Base-by-base conservation (phyloP, 2,888 invertebrate species). In the Drosophila trichaetosa region DNA sequence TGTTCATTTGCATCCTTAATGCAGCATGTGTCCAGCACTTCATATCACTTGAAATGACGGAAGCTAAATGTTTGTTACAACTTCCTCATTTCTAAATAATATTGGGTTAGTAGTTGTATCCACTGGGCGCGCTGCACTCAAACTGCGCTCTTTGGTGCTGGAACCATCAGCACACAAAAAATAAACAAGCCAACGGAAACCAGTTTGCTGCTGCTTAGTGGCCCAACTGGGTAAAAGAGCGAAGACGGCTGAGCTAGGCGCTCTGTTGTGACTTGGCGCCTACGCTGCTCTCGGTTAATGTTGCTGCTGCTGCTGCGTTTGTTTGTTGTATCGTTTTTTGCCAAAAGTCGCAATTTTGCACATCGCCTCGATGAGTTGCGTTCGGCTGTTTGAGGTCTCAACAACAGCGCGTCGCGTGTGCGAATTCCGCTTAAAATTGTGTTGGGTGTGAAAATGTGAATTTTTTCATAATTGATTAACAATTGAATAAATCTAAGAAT, bases 21-120 rank as follows among this genome's bases (percentile, higher is more conserved):
- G 61, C 42, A 69, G 61, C 53, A 64, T 66, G 46, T 63, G 46
- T 46, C 46, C 24, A 46, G 16, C 46, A 46, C 46, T 46, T 48
- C 54, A 54, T 59, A 42, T 79, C 54, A 52, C 36, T 49, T 38
- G 24, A 62, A 71, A 80, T 80, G 79, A 69, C 88, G 86, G 86
- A 86, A 89, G 71, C 56, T 33, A 24, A 63, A 31, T 33, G 34
- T 40, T 48, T 16, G 34, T 59, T 52, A 71, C 27, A 56, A 38
- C 67, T 87, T 87, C 86, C 90, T 87, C 83, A 83, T 88, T 88
- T 86, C 87, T 57, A 80, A 57, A 65, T 59, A 65, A 71, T 70
- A 79, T 67, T 85, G 69, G 80, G 81, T 79, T 81, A 85, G 81
- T 77, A 83, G 81, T 76, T 69, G 78, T 67, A 54, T 59, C 67